Conservation (phyloP, 2,888 invertebrate genomes). For the Drosophila mettleri region DNA sequence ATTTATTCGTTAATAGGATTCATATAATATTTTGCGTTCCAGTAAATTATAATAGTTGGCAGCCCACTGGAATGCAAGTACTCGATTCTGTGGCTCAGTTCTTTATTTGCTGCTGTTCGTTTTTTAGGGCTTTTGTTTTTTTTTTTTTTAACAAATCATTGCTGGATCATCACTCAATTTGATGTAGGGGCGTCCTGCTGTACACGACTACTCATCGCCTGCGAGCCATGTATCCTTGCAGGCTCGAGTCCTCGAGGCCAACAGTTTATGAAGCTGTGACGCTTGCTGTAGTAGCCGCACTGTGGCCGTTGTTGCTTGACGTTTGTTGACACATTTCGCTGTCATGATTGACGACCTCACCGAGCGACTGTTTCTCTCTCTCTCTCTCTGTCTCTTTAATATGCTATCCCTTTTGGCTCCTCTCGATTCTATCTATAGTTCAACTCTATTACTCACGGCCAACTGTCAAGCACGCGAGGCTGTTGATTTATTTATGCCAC, state of each 20-base stretch:
- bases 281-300: constrained; percentile 45
- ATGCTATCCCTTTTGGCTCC: constrained; percentile 3
- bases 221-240: neutral
- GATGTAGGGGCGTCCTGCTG: constrained; percentile 57
- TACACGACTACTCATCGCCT: constrained; percentile 3
- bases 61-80: neutral
- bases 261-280: constrained; percentile 70
- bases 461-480: constrained; percentile 72
- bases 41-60: constrained; percentile 8
- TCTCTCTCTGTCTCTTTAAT: neutral
- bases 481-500: constrained; percentile 74
- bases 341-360: constrained; percentile 73
- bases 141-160: constrained; percentile 73
- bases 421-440: constrained; percentile 14
- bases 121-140: constrained; percentile 12
- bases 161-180: constrained; percentile 76
- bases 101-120: constrained; percentile 15
- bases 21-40: neutral
- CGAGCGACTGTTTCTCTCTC: neutral
- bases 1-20: neutral
- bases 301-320: constrained; percentile 61
- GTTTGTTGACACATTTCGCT: constrained; percentile 77
- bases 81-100: constrained; percentile 5
- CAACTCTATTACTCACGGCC: constrained; percentile 53
- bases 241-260: constrained; percentile 18